Evolutionary conservation across 2,113 vertebrate genomes (phyloP), one percentile per base, ranked within the genome.

Genomic region (Menidia beryllina): DNA sequence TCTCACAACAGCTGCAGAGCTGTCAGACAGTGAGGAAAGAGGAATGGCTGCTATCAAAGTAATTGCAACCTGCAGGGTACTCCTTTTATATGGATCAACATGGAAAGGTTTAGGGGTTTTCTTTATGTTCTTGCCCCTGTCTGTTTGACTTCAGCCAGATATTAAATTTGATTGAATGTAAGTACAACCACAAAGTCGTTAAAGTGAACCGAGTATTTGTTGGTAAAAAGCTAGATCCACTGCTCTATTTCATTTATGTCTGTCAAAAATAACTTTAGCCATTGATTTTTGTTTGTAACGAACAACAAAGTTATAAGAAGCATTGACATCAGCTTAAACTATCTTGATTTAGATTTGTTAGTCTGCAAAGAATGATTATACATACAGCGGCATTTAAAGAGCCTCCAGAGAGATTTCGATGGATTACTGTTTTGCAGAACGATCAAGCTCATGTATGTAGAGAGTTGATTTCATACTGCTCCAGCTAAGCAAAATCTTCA

Each of bases 161-260:
- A 69, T 83, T 72, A 73, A 19, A 76, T 83, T 69, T 53, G 41
- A 81, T 60, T n/a, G 39, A 56, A 66, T 43, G 52, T 69, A 45
- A 67, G 52, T 61, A 45, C 62, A 56, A 56, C 54, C 48, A 75
- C 57, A 55, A 21, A 15, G 14, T 51, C 21, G 45, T 52, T 4
- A 12, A 7, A 23, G 30, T 34, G 11, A 1, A 50, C 20, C 38
- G 24, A 20, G 17, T 27, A 17, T 8, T 19, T 3, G 41, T 5
- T 17, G 20, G 54, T 14, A 26, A 24, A 7, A 19, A 6, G 41
- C 8, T 2, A 17, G 17, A 45, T 15, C 41, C 19, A 45, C 41
- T 19, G 41, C 41, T 45, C 19, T n/a, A 45, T n/a, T 45, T 45
- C n/a, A 6, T 45, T 19, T 19, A 4, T 5, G 19, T 43, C 7